Base-by-base conservation (phyloP, 2,113 vertebrate species). In the Prietella phreatophila region DNA sequence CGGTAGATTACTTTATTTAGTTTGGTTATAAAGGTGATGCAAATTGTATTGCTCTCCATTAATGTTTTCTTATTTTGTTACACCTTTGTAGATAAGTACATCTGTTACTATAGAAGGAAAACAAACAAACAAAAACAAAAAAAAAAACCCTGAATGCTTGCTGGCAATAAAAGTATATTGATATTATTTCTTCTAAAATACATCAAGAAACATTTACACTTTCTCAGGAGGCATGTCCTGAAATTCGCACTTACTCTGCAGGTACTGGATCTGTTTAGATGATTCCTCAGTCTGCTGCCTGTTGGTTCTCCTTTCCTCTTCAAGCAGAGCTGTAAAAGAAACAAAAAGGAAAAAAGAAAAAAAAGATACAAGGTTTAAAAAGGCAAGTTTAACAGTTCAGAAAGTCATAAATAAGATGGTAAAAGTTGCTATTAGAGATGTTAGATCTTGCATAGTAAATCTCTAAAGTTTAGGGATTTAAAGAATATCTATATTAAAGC, bases 251-350 rank as follows among this genome's bases (percentile, higher is more conserved):
- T 93, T 19, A 99, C 98, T 97, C 96, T 99, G 98, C 84, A 99
- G 96, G 94, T 95, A 96, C 92, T 97, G 97, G 92, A 99, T 99
- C 96, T 99, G 98, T 94, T 97, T 99, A 91, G 95, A 96, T 1
- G 97, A 99, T 90, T 98, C 97, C 84, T 99, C 98, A 42, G 94
- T 97, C 94, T 97, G 96, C 89, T 95, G 94, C 85, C 95, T 93
- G 93, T 97, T 97, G 30, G 92, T 95, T 95, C 95, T 97, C 93
- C 96, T 96, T 94, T 99, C 98, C 90, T 99, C 97, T 94, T 99
- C 98, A 91, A 99, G 94, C 50, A 99, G 95, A 58, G 96, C 98
- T 99, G 93, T 50, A 50, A 10, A 30, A 47, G 47, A 47, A 36
- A 36, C 36, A 36, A 36, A 50, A 10, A 19, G 20, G 50, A 50